These are phyloP conservation scores for Blastobasis adustella DNA, from an alignment of 2,888 invertebrate genomes.

Conservation along the genomic window DNA sequence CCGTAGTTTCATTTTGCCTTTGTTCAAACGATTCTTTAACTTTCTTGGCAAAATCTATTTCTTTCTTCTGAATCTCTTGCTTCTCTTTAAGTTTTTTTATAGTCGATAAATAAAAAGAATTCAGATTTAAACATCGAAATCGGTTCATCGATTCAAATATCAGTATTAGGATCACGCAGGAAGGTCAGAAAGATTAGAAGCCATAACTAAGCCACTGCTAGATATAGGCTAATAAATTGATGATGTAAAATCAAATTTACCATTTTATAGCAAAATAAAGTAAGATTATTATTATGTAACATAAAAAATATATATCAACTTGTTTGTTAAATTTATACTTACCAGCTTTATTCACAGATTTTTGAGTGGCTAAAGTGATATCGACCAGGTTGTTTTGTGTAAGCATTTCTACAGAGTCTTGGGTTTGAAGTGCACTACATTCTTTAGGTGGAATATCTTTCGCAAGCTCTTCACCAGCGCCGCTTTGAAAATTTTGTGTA, in stretches of 20 bases:
- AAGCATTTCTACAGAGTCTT: neutral
- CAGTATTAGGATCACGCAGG: too few relatives aligned
- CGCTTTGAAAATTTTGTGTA: neutral
- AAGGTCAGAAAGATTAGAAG: too few relatives aligned
- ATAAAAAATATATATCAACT: neutral
- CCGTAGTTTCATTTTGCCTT: neutral
- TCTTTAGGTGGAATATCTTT: neutral
- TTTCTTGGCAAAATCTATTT: too few relatives aligned
- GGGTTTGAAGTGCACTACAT: neutral
- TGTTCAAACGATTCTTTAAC: neutral
- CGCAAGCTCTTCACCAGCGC: neutral
- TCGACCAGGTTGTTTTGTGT: neutral
- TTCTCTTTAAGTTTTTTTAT: neutral
- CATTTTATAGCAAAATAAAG: neutral
- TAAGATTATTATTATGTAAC: neutral
- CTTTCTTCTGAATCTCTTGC: neutral
- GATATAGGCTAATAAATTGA: too few relatives aligned
- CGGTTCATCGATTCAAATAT: too few relatives aligned
- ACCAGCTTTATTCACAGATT: neutral
- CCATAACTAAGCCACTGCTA: too few relatives aligned
- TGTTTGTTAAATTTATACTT: neutral
- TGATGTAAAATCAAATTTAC: too few relatives aligned
- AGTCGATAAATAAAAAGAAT: neutral
- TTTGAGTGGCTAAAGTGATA: neutral
- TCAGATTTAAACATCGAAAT: too few relatives aligned